Conservation (phyloP, 64 coral and sea anemone species). For the Cladopsammia gracilis region DNA sequence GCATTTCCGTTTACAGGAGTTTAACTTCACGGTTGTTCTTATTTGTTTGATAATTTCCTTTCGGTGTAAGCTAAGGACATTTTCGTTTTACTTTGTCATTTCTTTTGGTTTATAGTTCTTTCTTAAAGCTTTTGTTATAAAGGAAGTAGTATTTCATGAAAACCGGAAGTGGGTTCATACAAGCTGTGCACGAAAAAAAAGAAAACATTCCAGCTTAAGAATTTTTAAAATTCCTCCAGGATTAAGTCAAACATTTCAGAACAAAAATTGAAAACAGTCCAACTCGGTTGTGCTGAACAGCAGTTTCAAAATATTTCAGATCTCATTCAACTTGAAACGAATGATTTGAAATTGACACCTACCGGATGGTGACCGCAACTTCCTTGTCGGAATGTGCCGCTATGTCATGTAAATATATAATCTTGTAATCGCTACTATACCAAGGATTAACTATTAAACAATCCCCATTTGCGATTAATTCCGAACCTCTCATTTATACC, state of each 20-base stretch:
- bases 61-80: neutral
- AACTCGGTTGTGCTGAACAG: neutral
- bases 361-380: neutral
- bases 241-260: neutral
- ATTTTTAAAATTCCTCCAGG: neutral
- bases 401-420: too few species aligned
- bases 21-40: too few species aligned
- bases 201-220: neutral
- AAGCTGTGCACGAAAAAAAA: neutral
- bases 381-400: neutral
- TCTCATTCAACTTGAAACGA: neutral
- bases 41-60: neutral
- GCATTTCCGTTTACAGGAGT: conserved; percentile 2
- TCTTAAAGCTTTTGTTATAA: neutral
- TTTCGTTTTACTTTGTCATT: neutral
- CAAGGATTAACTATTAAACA: too few species aligned
- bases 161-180: neutral
- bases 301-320: neutral
- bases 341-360: neutral
- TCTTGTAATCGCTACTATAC: too few species aligned
- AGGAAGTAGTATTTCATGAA: neutral
- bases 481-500: too few species aligned
- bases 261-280: neutral
- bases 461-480: too few species aligned
- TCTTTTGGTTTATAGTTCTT: neutral